Evolutionary conservation across 2,888 invertebrate genomes (phyloP).

Genomic region (Pandemis corylana): DNA sequence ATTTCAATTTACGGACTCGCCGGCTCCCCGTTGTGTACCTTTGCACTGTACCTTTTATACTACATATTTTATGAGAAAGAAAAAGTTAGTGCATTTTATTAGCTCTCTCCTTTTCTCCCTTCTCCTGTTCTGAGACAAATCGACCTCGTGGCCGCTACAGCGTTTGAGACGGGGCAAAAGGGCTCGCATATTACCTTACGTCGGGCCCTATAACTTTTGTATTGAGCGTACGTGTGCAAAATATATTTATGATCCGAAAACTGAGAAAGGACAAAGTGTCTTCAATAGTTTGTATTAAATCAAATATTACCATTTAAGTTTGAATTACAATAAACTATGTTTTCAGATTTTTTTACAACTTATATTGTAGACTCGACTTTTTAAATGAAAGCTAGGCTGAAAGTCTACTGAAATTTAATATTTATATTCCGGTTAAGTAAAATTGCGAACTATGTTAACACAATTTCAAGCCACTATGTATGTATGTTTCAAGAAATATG

Average conservation of each 20-base stretch:
- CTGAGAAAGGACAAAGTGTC: too few relatives aligned
- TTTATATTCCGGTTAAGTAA: too few relatives aligned
- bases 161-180: conserved; percentile 20
- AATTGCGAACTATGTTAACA: too few relatives aligned
- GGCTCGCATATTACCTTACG: conserved; percentile 29
- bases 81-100: conserved; percentile 38
- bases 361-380: too few relatives aligned
- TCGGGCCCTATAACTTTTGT: conserved; percentile 23
- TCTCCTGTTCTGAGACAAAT: conserved; percentile 31
- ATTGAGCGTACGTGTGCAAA: conserved; percentile 34
- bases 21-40: conserved; percentile 7
- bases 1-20: conserved; percentile 24
- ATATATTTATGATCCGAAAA: conserved; percentile 13
- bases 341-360: too few relatives aligned
- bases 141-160: conserved; percentile 24
- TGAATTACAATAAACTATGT: too few relatives aligned
- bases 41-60: conserved; percentile 26
- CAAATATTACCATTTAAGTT: too few relatives aligned
- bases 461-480: too few relatives aligned
- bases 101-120: conserved; percentile 16
- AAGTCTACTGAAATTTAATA: too few relatives aligned
- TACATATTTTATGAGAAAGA: conserved; percentile 38
- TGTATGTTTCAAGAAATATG: too few relatives aligned
- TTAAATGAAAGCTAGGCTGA: too few relatives aligned
- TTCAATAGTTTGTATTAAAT: not conserved